Evolutionary conservation across 2,113 vertebrate species (phyloP), one percentile per base, ranked within the genome.

Genomic region (Blennius ocellaris): DNA sequence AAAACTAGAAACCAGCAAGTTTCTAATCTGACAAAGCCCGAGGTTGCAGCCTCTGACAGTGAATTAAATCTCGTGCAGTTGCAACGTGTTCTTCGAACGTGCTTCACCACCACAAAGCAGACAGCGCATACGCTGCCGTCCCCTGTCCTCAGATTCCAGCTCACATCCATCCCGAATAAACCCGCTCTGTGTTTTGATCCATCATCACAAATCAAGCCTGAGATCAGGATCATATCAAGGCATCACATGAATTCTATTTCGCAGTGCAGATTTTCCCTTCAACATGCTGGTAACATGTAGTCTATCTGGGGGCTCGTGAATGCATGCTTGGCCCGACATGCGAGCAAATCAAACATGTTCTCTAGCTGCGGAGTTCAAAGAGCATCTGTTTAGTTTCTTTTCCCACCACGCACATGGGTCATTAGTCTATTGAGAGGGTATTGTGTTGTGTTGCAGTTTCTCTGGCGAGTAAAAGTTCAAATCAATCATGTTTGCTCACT

Each of bases 401-500:
- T 81, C 14, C 7, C 21, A 30, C 21, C 21, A 30, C 21, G 21
- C 2, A 30, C 71, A 66, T 78, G 37, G 70, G 48, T 68, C 78
- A 79, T 70, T 88, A 73, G 81, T 75, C 79, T 78, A 83, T 83
- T 73, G 76, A 88, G 76, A 81, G 66, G 69, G 11, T 61, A 45
- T 64, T 52, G 58, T 68, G 62, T 71, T 69, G 69, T 80, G 71
- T 73, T 78, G 63, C 69, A 36, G 48, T 40, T 62, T 79, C 81
- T 69, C 79, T 68, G 57, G 78, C 58, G 54, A 77, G 76, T 59
- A 68, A 74, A 80, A 86, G 85, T 82, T 83, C 12, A 74, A 69
- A 90, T 91, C 81, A 87, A 85, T 89, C 81, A 61, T 56, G 54
- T 84, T 85, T 81, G 77, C 78, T 85, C 57, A 60, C 65, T 74